Evolutionary conservation across 2,888 invertebrate genomes (phyloP).

Genomic region (Phaedon cochleariae): DNA sequence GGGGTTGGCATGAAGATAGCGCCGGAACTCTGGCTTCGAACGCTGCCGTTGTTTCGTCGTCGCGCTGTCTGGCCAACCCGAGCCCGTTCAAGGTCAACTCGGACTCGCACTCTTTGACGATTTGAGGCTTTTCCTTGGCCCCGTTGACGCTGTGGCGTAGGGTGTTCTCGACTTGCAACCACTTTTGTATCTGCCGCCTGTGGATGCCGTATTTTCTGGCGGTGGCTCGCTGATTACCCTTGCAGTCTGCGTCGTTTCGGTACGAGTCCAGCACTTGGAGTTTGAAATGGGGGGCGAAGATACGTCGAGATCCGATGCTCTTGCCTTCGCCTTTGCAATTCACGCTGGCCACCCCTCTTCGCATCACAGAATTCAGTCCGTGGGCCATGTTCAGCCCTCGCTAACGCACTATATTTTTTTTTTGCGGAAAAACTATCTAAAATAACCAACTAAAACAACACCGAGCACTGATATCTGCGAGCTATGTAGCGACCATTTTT

Average conservation of each 20-base stretch:
- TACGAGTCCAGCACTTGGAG: constrained; percentile 89
- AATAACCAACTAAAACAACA: constrained; percentile 57
- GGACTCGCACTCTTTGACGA: constrained; percentile 29
- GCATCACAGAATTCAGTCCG: constrained; percentile 66
- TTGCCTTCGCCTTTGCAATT: constrained; percentile 61
- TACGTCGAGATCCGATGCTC: constrained; percentile 82
- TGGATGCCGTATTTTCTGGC: constrained; percentile 91
- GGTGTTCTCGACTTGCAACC: constrained; percentile 86
- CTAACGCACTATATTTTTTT: constrained; percentile 39
- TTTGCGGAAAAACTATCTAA: constrained; percentile 53
- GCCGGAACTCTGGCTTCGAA: constrained; percentile 52
- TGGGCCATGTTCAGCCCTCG: constrained; percentile 65
- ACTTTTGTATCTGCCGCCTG: constrained; percentile 89
- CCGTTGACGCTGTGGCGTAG: constrained; percentile 77
- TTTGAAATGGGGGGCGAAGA: constrained; percentile 90
- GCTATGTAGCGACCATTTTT: constrained; percentile 67
- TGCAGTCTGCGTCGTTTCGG: constrained; percentile 84
- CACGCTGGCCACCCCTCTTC: constrained; percentile 57
- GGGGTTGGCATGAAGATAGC: constrained; percentile 46
- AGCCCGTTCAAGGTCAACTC: constrained; percentile 57
- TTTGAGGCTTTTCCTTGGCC: constrained; percentile 49
- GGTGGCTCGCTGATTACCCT: constrained; percentile 89
- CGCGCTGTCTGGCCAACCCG: constrained; percentile 61
- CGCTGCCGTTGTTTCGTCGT: constrained; percentile 52
- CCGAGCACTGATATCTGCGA: constrained; percentile 60